Conservation (phyloP, 2,888 invertebrate species). For the Dryobotodes eremita region DNA sequence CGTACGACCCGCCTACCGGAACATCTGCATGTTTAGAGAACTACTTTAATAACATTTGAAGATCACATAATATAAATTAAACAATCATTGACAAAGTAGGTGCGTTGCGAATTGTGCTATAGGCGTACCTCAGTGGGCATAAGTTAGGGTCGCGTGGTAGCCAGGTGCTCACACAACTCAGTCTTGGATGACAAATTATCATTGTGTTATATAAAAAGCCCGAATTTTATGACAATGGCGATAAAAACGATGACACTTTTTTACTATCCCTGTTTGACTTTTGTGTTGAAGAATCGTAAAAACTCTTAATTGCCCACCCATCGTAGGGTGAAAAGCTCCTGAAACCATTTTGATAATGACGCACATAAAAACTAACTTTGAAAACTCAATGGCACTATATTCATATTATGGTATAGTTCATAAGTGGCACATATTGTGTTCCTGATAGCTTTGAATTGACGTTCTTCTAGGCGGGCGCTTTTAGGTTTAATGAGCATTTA, state of each 20-base stretch:
- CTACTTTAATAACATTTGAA: constrained; percentile 88
- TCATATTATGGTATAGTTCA: constrained; percentile 36
- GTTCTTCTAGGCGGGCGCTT: neutral
- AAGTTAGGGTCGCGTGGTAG: constrained; percentile 82
- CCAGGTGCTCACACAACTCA: constrained; percentile 85
- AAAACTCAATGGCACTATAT: constrained; percentile 40
- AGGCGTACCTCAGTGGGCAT: constrained; percentile 65
- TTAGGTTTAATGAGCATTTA: neutral
- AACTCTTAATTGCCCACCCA: constrained; percentile 64
- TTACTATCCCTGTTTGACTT: constrained; percentile 77
- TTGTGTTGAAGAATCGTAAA: constrained; percentile 69
- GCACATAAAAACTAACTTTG: constrained; percentile 46
- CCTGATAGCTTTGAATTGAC: constrained; percentile 25
- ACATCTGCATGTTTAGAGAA: constrained; percentile 89
- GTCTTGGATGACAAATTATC: constrained; percentile 88
- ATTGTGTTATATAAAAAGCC: constrained; percentile 83
- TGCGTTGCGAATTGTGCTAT: constrained; percentile 84
- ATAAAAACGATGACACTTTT: constrained; percentile 82
- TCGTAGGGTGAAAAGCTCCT: constrained; percentile 59
- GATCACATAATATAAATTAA: constrained; percentile 90
- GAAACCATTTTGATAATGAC: constrained; percentile 57
- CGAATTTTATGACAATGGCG: constrained; percentile 77
- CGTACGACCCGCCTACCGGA: constrained; percentile 78
- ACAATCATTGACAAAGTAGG: constrained; percentile 87
- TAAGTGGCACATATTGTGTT: constrained; percentile 37